These are phyloP conservation scores for Polyommatus icarus DNA, from an alignment of 2,888 invertebrate genomes.

Conservation along the genomic window DNA sequence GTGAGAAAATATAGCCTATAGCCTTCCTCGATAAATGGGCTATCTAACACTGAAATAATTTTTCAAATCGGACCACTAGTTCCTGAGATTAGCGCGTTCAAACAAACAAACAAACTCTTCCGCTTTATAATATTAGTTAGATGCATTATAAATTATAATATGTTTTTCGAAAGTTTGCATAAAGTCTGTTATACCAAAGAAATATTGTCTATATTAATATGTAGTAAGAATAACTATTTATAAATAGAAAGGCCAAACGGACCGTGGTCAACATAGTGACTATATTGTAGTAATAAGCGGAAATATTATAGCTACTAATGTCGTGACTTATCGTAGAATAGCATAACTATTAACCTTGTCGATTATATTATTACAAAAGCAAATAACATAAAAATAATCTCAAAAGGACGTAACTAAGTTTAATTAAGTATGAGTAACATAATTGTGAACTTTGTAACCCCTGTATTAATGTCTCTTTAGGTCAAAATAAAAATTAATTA, in stretches of 20 bases:
- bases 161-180: background rate
- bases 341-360: background rate
- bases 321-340: slow-evolving; percentile 4
- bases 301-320: background rate
- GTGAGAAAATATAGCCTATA: too few relatives aligned
- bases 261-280: background rate
- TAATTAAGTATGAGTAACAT: background rate
- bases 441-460: background rate
- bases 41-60: too few relatives aligned
- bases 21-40: too few relatives aligned
- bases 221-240: background rate
- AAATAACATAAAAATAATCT: background rate
- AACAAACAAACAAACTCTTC: too few relatives aligned
- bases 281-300: slow-evolving; percentile 7
- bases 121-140: too few relatives aligned
- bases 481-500: too few relatives aligned
- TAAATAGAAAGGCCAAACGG: background rate
- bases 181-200: background rate
- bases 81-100: too few relatives aligned
- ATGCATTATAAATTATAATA: too few relatives aligned
- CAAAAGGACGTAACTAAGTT: background rate
- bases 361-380: background rate
- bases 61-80: too few relatives aligned
- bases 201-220: background rate
- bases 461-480: too few relatives aligned